Evolutionary conservation across 2,113 vertebrate species (phyloP).

Genomic region (Callionymus lyra): DNA sequence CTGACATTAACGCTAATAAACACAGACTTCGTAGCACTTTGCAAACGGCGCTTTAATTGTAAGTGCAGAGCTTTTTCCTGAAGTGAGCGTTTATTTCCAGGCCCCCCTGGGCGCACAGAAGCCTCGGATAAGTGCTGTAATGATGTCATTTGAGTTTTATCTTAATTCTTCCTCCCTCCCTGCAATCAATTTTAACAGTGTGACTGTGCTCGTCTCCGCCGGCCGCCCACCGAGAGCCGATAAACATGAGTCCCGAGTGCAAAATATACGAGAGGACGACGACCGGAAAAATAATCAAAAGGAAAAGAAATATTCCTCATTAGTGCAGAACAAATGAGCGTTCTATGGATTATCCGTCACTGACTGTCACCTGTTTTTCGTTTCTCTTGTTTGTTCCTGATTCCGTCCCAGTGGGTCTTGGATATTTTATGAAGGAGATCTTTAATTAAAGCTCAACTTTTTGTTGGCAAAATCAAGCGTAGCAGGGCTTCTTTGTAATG

Average conservation of each 20-base stretch:
- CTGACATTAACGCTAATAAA: no score
- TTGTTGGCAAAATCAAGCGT: no score
- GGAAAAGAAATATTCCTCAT: background rate
- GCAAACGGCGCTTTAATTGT: no score
- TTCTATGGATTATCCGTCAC: no score
- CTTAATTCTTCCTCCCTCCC: constrained; percentile 22
- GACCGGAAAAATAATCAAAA: background rate
- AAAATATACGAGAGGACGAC: constrained; percentile 11
- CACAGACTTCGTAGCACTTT: no score
- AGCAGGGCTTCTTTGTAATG: no score
- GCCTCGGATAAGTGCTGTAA: constrained; percentile 21
- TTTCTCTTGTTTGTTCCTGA: background rate
- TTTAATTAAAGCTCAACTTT: background rate
- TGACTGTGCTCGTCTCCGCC: constrained; percentile 47
- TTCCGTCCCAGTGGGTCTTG: background rate
- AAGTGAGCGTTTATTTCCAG: constrained; percentile 18
- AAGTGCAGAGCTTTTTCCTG: background rate
- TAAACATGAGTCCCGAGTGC: constrained; percentile 15
- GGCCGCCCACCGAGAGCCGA: constrained; percentile 21
- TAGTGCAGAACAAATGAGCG: background rate
- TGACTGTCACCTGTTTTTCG: background rate
- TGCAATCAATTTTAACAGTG: constrained; percentile 45
- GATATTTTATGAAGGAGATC: background rate
- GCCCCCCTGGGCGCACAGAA: constrained; percentile 4
- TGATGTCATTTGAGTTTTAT: constrained; percentile 40